These are phyloP conservation scores for Neosalanx taihuensis DNA, from an alignment of 2,797 vertebrate genomes.

Conservation along the genomic window DNA sequence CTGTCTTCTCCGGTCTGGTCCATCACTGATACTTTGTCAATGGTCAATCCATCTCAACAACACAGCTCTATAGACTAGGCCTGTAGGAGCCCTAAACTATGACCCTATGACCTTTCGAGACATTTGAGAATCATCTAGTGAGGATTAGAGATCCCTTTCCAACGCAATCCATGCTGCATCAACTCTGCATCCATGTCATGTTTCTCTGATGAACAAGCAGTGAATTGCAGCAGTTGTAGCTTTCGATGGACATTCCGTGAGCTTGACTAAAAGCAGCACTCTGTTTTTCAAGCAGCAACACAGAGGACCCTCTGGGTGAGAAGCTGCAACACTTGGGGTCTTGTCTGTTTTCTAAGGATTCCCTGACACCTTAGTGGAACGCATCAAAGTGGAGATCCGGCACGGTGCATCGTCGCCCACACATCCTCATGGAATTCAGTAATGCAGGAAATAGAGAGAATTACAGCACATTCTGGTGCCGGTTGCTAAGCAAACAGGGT, in stretches of 20 bases:
- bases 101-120: not conserved
- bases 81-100: no score
- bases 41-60: not conserved
- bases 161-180: constrained; percentile 27
- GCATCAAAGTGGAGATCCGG: not conserved
- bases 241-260: constrained; percentile 9
- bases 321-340: not conserved
- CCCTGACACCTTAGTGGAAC: not conserved
- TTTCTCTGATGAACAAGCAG: constrained; percentile 33
- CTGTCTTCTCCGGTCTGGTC: not conserved
- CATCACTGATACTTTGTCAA: not conserved
- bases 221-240: constrained; percentile 11
- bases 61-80: no score
- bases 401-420: constrained; percentile 19
- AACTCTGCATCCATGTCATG: constrained; percentile 30
- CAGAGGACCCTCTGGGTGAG: not conserved
- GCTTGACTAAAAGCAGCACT: constrained; percentile 9
- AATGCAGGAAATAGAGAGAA: constrained; percentile 39
- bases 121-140: constrained; percentile 21
- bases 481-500: constrained; percentile 63
- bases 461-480: constrained; percentile 39
- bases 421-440: constrained; percentile 43
- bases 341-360: not conserved
- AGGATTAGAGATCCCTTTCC: constrained; percentile 27
- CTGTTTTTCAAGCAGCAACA: not conserved